Evolutionary conservation across 2,888 invertebrate genomes (phyloP).

Genomic region (Nemapogon koenigi): DNA sequence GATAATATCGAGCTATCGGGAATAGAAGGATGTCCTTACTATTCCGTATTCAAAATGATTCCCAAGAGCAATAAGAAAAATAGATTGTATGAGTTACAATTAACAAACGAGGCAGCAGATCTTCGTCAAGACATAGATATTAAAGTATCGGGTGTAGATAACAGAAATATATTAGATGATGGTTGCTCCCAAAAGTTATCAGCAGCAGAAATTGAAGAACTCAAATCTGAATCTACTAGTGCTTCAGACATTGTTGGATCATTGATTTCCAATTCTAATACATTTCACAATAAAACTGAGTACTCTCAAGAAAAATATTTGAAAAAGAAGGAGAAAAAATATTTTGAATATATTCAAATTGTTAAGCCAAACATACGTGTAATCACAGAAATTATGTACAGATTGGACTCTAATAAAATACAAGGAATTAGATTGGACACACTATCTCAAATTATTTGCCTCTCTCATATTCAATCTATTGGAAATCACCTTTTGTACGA

Average conservation of each 20-base stretch:
- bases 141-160: conserved; percentile 77
- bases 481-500: conserved; percentile 86
- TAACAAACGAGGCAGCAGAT: conserved; percentile 47
- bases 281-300: conserved; percentile 89
- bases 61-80: conserved; percentile 62
- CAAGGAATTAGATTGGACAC: conserved; percentile 85
- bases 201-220: conserved; percentile 79
- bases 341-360: conserved; percentile 82
- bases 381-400: conserved; percentile 85
- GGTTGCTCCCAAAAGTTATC: conserved; percentile 83
- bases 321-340: conserved; percentile 94
- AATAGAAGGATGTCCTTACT: conserved; percentile 73
- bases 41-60: conserved; percentile 78
- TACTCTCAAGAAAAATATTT: conserved; percentile 94
- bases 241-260: conserved; percentile 86
- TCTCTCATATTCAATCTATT: conserved; percentile 79
- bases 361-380: conserved; percentile 81
- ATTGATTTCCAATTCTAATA: conserved; percentile 89
- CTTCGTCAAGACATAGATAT: conserved; percentile 70
- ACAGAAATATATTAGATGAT: conserved; percentile 81
- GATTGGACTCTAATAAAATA: conserved; percentile 77
- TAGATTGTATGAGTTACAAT: conserved; percentile 60
- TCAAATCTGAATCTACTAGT: conserved; percentile 77
- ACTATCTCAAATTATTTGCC: conserved; percentile 85
- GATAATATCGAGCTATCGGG: conserved; percentile 72